A percentile compares a stretch with the other conserved stretches of the same genome.
These are phyloP conservation scores for Parnassius orleans DNA, from an alignment of 2,888 invertebrate species.

Conservation along the genomic window DNA sequence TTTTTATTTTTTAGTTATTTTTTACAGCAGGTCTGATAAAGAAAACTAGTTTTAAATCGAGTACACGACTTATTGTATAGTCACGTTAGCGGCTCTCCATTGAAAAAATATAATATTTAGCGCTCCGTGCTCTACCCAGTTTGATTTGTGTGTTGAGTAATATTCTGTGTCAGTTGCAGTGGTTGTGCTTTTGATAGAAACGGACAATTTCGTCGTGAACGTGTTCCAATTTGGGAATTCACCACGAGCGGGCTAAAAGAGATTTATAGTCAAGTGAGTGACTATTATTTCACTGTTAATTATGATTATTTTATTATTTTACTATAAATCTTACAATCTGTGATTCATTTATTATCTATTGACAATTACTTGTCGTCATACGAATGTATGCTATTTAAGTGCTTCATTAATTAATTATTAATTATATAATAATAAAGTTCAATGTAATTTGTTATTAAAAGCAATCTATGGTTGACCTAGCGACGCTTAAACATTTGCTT, in stretches of 20 bases:
- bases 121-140: constrained; percentile 57
- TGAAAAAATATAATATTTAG: constrained; percentile 54
- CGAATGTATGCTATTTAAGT: too few species aligned
- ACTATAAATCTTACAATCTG: too few species aligned
- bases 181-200: constrained; percentile 76
- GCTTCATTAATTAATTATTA: too few species aligned
- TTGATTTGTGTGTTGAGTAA: constrained; percentile 75
- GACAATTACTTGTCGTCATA: too few species aligned
- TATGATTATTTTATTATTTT: neutral
- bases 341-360: too few species aligned
- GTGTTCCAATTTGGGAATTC: constrained; percentile 78
- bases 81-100: constrained; percentile 43
- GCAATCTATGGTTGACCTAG: too few species aligned
- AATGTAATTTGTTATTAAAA: too few species aligned
- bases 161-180: constrained; percentile 76
- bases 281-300: neutral
- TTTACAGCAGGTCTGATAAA: constrained; percentile 50
- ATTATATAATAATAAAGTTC: too few species aligned
- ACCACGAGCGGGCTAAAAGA: constrained; percentile 80
- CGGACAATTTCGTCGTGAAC: constrained; percentile 73
- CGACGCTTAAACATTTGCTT: too few species aligned
- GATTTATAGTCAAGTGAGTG: constrained; percentile 78
- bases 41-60: constrained; percentile 60
- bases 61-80: constrained; percentile 48
- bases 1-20: constrained; percentile 70